Evolutionary conservation across 2,113 vertebrate genomes (phyloP).

Genomic region (Pelvicachromis taeniatus): DNA sequence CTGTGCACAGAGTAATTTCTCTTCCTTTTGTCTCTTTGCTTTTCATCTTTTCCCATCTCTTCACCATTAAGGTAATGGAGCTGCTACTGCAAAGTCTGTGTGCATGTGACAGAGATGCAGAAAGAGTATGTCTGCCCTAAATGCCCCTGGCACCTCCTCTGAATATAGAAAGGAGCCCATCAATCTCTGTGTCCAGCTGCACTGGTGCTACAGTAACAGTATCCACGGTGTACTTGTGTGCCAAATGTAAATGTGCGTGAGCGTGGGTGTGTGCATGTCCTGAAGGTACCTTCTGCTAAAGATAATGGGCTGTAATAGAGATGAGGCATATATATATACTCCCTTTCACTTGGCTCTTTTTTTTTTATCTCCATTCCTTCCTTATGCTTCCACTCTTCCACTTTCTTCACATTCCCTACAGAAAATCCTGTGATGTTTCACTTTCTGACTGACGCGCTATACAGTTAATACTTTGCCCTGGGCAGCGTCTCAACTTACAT

Average conservation of each 20-base stretch:
- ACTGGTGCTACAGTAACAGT: neutral
- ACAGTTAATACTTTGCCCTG: conserved; percentile 33
- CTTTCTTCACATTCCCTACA: neutral
- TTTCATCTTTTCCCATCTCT: neutral
- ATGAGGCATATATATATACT: neutral
- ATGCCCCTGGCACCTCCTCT: conserved; percentile 33
- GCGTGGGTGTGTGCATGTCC: neutral
- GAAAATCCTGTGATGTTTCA: neutral
- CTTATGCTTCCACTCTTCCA: neutral
- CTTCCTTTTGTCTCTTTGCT: conserved; percentile 5
- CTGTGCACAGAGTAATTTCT: neutral
- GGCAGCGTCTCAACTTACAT: conserved; percentile 39
- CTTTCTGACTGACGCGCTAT: conserved; percentile 16
- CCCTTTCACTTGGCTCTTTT: neutral
- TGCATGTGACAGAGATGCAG: conserved; percentile 21
- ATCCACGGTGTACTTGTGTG: neutral
- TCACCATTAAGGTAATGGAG: conserved; percentile 53
- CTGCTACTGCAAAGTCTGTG: neutral
- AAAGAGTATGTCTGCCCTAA: conserved; percentile 11
- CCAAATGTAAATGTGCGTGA: neutral
- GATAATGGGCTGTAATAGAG: conserved; percentile 36
- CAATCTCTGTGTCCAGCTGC: conserved; percentile 36
- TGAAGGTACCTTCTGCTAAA: conserved; percentile 9
- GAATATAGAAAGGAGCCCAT: conserved; percentile 49
- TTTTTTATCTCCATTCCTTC: neutral